Evolutionary conservation across 92 coral and sea anemone genomes (phyloP).

Genomic region (Paragorgia papillata): DNA sequence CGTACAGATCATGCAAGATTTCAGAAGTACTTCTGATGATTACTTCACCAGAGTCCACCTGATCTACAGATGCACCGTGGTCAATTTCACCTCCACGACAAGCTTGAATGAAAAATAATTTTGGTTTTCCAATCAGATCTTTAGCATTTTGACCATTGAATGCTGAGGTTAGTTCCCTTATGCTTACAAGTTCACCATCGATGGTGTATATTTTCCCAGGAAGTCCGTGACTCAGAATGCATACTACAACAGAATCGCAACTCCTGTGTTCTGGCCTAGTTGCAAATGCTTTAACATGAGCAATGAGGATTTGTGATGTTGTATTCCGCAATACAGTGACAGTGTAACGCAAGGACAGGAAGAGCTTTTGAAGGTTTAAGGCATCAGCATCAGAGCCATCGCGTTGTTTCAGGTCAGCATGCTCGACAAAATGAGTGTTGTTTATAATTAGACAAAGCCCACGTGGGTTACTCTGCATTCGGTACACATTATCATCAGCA

Average conservation of each 20-base stretch:
- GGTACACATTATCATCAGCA: slow-evolving; percentile 61
- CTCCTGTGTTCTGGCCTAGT: slow-evolving; percentile 64
- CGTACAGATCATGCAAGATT: slow-evolving; percentile 63
- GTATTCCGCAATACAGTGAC: slow-evolving; percentile 67
- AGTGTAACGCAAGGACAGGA: slow-evolving; percentile 69
- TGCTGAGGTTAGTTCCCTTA: slow-evolving; percentile 70
- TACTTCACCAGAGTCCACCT: slow-evolving; percentile 54
- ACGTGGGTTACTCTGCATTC: slow-evolving; percentile 77
- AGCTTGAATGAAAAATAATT: slow-evolving; percentile 92
- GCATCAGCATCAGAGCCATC: slow-evolving; percentile 90
- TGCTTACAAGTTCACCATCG: slow-evolving; percentile 83
- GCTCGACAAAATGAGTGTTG: slow-evolving; percentile 69
- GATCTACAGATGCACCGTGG: slow-evolving; percentile 66
- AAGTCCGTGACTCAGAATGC: slow-evolving; percentile 93
- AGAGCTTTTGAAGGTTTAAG: slow-evolving; percentile 67
- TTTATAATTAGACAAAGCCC: slow-evolving; percentile 86
- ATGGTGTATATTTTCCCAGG: slow-evolving; percentile 83
- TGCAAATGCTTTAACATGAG: slow-evolving; percentile 69
- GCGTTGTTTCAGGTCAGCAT: slow-evolving; percentile 65
- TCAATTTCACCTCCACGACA: slow-evolving; percentile 94
- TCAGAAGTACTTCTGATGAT: slow-evolving; percentile 49
- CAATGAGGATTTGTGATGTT: slow-evolving; percentile 62
- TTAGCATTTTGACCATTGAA: slow-evolving; percentile 89
- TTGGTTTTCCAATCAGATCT: slow-evolving; percentile 90
- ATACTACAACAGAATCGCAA: slow-evolving; percentile 84